Base-by-base conservation (phyloP, 2,888 invertebrate species). In the Parnassius glacialis region DNA sequence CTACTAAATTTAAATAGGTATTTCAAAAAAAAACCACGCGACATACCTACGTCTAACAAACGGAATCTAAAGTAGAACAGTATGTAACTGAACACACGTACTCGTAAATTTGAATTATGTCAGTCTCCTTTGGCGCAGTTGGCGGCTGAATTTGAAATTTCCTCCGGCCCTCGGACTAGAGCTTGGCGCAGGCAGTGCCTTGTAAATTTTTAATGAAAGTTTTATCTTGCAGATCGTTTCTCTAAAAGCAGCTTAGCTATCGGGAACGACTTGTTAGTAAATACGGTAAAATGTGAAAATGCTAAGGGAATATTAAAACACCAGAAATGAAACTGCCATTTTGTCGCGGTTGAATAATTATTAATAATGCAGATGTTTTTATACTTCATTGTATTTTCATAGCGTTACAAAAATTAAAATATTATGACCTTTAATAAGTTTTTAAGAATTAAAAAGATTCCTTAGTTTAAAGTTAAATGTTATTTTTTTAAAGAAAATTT, bases 131-230 rank as follows among this genome's bases (percentile, higher is more conserved):
- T 65, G 65, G 68, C 64, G 65, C 59, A 65, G 66, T 66, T 59
- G 55, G 54, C 65, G 67, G 67, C 62, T 65, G 64, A 66, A 68
- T 64, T 65, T 65, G 59, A 66, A 67, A 67, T 69, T 65, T 62
- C 53, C 59, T 62, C 52, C 55, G 52, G 44, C 51, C 63, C 61
- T 48, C 57, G 64, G 61, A 34, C 62, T 57, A 62, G 57, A 43
- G 57, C 64, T 57, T 54, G 34, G 42, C 48, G 57, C 60, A 44
- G 62, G 57, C 59, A 57, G 65, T 56, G 59, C 56, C 62, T 67
- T 66, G 64, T 64, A 68, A 66, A 67, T 66, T 67, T 65, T 64
- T 65, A 66, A 64, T 66, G 63, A 67, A 66, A 69, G 67, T 67
- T 65, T 67, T 69, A 66, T 66, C 61, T 66, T 64, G 47, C 59